phyloP scores from a whole-genome alignment of 2,113 vertebrate genomes.

The Pelodiscus sinensis region DNA sequence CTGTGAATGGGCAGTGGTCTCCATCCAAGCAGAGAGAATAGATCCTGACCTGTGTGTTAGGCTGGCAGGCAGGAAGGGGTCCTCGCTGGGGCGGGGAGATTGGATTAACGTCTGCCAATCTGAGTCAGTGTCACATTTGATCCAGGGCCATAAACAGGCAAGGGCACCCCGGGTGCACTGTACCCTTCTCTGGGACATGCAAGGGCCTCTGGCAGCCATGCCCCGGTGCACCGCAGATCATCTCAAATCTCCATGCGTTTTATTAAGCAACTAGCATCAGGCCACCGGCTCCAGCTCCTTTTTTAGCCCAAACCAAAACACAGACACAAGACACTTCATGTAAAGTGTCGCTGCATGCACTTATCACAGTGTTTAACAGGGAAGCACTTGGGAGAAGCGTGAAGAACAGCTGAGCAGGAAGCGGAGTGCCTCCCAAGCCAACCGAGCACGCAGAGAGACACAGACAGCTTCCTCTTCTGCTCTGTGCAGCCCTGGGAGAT shows the following conservation, averaged over 20 bases:
- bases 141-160: neutral
- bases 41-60: neutral
- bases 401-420: constrained; percentile 24
- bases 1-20: neutral
- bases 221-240: neutral
- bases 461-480: neutral
- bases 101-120: neutral
- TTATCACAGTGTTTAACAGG: constrained; percentile 21
- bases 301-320: constrained; percentile 27
- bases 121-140: neutral
- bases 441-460: neutral
- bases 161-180: neutral
- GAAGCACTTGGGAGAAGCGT: neutral
- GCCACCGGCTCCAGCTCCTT: neutral
- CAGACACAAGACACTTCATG: neutral
- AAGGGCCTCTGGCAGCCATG: neutral
- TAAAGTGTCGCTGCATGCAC: constrained; percentile 3
- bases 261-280: neutral
- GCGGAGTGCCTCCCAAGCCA: neutral
- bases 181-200: neutral
- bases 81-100: neutral
- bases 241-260: neutral
- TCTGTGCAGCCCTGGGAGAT: fast-evolving
- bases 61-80: neutral
- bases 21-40: neutral